Evolutionary conservation across 53 echinoderm and acorn worm species (phyloP).

Genomic region (Arbacia lixula): DNA sequence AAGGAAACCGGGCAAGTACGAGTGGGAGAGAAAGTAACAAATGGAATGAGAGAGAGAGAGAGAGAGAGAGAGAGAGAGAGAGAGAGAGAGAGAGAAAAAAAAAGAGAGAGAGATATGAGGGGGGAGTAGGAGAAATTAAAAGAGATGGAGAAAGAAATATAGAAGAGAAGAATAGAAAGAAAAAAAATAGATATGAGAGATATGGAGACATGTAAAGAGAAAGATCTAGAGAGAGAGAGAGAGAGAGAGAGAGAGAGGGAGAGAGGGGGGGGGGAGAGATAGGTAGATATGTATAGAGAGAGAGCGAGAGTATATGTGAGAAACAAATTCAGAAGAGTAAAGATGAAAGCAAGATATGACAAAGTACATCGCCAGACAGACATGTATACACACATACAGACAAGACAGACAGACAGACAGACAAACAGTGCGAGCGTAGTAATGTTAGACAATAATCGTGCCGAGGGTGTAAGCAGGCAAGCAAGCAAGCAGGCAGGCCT

Average conservation of each 20-base stretch:
- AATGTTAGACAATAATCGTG: too few species aligned
- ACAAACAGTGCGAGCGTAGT: background rate
- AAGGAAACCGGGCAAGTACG: background rate
- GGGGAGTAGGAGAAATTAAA: background rate
- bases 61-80: slow-evolving; percentile 4
- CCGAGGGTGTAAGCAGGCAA: too few species aligned
- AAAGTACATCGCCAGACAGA: background rate
- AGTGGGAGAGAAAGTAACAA: background rate
- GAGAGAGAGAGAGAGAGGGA: slow-evolving; percentile 1
- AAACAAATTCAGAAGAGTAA: background rate
- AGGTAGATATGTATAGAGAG: background rate
- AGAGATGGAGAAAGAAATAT: background rate
- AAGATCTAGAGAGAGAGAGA: background rate
- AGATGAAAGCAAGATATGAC: too few species aligned
- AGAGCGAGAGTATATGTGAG: background rate
- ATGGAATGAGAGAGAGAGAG: background rate
- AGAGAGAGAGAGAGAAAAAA: background rate
- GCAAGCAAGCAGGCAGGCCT: too few species aligned
- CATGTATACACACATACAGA: background rate
- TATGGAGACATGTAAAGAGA: background rate
- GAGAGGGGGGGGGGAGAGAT: background rate
- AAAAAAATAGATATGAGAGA: background rate
- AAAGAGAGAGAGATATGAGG: background rate
- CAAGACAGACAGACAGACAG: background rate
- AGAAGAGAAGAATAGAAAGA: background rate